Percentiles rank a stretch among this genome's conserved stretches.
Conservation (phyloP, 1,140 invertebrate species). For the Drosophila nigromelanica region DNA sequence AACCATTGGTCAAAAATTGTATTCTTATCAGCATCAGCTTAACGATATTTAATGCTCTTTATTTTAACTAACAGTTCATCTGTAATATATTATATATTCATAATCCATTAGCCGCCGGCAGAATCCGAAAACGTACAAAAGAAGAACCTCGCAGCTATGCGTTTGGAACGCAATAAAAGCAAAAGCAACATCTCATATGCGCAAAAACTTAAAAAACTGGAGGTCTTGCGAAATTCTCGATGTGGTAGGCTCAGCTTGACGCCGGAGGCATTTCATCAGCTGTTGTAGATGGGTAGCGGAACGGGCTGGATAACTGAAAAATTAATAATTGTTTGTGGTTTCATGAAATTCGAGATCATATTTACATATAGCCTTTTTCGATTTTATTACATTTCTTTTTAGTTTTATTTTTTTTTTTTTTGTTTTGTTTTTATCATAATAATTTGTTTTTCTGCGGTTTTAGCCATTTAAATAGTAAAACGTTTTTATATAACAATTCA, state of each 20-base stretch:
- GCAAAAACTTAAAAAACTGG: constrained; percentile 40
- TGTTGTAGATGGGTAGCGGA: neutral
- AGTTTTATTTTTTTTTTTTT: constrained; percentile 41
- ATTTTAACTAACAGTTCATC: too few relatives aligned
- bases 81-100: neutral
- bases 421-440: constrained; percentile 46
- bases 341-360: constrained; percentile 38
- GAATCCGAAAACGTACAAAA: neutral
- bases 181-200: neutral
- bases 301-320: neutral
- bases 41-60: too few relatives aligned
- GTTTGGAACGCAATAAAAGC: constrained; percentile 5
- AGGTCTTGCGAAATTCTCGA: constrained; percentile 33
- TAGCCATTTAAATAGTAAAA: constrained; percentile 72
- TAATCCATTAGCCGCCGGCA: neutral
- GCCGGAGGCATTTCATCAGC: constrained; percentile 37
- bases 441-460: constrained; percentile 55
- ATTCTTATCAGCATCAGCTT: too few relatives aligned
- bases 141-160: constrained; percentile 6
- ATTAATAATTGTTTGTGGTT: constrained; percentile 1
- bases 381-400: constrained; percentile 70
- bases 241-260: constrained; percentile 30
- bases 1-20: too few relatives aligned
- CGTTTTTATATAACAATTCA: constrained; percentile 81
- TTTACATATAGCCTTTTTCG: constrained; percentile 63